Evolutionary conservation across 1,140 invertebrate genomes (phyloP), one percentile per base, ranked within the genome.

Genomic region (Seison nebaliae): DNA sequence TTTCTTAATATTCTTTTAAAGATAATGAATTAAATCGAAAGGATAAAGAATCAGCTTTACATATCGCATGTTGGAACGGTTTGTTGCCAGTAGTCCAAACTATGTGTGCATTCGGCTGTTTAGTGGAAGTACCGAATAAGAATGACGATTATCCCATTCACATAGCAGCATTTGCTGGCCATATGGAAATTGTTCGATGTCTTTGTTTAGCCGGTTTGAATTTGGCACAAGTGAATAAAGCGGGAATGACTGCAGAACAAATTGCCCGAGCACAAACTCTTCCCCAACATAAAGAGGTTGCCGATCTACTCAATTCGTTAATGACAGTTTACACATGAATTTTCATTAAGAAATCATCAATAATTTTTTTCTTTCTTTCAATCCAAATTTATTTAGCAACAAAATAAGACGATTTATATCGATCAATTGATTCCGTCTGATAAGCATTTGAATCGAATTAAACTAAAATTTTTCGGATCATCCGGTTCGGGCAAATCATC

Each of bases 251-350:
- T 28, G 72, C 74, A 8, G 75, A 78, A 52, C 72, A 78, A 16
- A 72, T 73, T 42, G 74, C 75, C 12, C 62, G 76, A 28, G 74
- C 75, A 48, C 68, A 76, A 47, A 73, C n/a, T n/a, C n/a, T n/a
- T n/a, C n/a, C n/a, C n/a, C n/a, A 74, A 26, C 67, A 72, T 51
- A 67, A 67, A 30, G 66, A 73, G 45, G 73, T 76, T 42, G 70
- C 70, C 17, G 69, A 69, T 43, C 56, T 79, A 7, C 59, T 79
- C 28, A 69, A 67, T 49, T 68, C 65, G 47, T 54, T 77, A 23
- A 67, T 67, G 58, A 68, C 65, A 51, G 69, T 72, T 26, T 11
- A 26, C 9, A 26, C 9, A 11, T 26, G 5, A 26, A 26, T 26
- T 3, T 26, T 26, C 11, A 23, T 23, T 23, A 23, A 23, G 5